Base-by-base conservation (phyloP, 2,888 invertebrate species). In the Meteorus colon region DNA sequence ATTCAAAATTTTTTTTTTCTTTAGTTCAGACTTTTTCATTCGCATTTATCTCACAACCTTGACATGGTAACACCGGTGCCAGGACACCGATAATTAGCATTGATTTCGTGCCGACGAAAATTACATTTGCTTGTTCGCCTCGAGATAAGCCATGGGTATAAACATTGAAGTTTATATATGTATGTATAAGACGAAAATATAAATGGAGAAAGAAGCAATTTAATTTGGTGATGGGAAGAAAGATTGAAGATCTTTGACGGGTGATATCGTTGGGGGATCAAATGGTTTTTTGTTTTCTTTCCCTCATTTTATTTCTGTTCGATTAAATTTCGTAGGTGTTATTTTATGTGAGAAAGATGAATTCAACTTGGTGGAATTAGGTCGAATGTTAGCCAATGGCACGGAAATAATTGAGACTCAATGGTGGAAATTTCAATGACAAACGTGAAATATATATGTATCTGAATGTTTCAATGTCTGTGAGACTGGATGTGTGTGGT, bases 31-130 rank as follows among this genome's bases (percentile, higher is more conserved):
- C 6, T 48, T 65, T 74, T 63, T 24, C 41, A 62, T 62, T 67
- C 73, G 29, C 71, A 79, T 78, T 77, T 78, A 70, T 75, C 76
- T 78, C 48, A 27, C 67, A 66, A 74, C 81, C 81, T 81, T 81
- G 81, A 80, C 81, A 80, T 76, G 67, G 81, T 80, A 79, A 80
- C 79, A 70, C 70, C 69, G 59, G 80, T 78, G 77, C 81, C 80
- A 78, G 80, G 79, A 37, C 77, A 77, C 41, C 78, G 73, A 79
- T 79, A 77, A 80, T 80, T 81, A 79, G 76, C 76, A 69, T 69
- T 63, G 62, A 69, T 59, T 51, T 59, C 77, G 41, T 72, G 74
- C 73, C 76, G 77, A 68, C 29, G 71, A 67, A 37, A 74, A 74
- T 69, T 62, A 72, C 69, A 62, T 74, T 34, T 67, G 60, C 62